phyloP scores from a whole-genome alignment of 2,113 vertebrate species.

The Apteryx owenii region DNA sequence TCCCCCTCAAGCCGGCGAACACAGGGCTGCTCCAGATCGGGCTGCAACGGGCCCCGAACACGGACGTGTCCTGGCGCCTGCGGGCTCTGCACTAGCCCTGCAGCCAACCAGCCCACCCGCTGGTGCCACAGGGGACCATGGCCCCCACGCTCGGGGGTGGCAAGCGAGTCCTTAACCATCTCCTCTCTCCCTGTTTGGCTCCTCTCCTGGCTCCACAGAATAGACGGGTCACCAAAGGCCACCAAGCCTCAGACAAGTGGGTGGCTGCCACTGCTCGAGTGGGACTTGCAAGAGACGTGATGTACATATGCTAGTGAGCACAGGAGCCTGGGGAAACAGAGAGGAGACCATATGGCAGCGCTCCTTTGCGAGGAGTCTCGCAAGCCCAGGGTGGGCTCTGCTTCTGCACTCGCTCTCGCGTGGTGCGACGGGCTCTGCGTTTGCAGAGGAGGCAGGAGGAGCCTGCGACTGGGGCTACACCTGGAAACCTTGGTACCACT shows the following conservation, averaged over 20 bases:
- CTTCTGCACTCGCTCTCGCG: too few species aligned
- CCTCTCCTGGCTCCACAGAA: not conserved
- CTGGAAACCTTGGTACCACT: not conserved
- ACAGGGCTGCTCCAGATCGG: not conserved
- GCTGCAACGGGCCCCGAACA: not conserved
- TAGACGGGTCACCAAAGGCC: not conserved
- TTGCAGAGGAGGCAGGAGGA: not conserved
- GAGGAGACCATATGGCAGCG: not conserved
- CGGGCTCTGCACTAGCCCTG: fast-evolving
- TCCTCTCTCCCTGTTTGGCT: not conserved
- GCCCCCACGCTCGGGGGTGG: not conserved
- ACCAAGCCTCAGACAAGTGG: not conserved
- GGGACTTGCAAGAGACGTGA: not conserved
- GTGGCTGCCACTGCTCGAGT: not conserved
- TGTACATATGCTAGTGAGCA: not conserved
- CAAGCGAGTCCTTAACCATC: too few species aligned
- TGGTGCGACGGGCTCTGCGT: not conserved
- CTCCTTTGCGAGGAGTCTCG: not conserved
- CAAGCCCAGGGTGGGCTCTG: not conserved
- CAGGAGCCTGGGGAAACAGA: not conserved
- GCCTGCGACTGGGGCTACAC: not conserved
- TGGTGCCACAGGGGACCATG: not conserved
- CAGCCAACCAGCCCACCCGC: not conserved
- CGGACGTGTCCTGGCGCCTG: not conserved
- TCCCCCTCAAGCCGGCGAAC: fast-evolving